Percentiles rank a stretch among this genome's conserved stretches.
Evolutionary conservation across 2,113 vertebrate genomes (phyloP).

Genomic region (Recurvirostra avosetta): DNA sequence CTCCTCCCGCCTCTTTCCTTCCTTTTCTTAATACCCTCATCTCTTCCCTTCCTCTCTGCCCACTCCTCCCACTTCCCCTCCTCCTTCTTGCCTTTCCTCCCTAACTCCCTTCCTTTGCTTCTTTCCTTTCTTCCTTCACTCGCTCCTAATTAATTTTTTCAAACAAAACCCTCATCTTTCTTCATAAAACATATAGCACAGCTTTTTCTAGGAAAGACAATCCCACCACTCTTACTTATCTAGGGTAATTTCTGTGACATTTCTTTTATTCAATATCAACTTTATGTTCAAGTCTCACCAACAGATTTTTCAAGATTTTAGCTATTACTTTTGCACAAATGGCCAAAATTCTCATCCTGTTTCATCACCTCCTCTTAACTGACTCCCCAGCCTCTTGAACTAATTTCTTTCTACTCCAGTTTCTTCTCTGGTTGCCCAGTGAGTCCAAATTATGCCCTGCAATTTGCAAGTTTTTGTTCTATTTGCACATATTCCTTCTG

Average conservation of each 20-base stretch:
- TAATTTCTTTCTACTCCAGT: background rate
- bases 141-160: background rate
- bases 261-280: background rate
- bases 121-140: background rate
- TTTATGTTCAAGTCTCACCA: background rate
- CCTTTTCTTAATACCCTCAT: background rate
- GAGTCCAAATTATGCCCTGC: background rate
- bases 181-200: background rate
- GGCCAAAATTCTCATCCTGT: background rate
- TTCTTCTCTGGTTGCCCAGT: background rate
- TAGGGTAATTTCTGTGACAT: background rate
- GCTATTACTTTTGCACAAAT: background rate
- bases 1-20: no score
- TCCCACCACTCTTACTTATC: background rate
- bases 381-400: background rate
- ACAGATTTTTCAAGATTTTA: background rate
- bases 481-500: background rate
- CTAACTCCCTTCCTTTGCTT: background rate
- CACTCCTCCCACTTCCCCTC: background rate
- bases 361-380: background rate
- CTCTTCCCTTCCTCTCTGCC: no score
- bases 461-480: background rate
- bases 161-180: background rate
- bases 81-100: background rate
- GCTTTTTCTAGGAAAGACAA: background rate